These are phyloP conservation scores for Meghimatium bilineatum DNA, from an alignment of 2,888 invertebrate species.

Conservation along the genomic window DNA sequence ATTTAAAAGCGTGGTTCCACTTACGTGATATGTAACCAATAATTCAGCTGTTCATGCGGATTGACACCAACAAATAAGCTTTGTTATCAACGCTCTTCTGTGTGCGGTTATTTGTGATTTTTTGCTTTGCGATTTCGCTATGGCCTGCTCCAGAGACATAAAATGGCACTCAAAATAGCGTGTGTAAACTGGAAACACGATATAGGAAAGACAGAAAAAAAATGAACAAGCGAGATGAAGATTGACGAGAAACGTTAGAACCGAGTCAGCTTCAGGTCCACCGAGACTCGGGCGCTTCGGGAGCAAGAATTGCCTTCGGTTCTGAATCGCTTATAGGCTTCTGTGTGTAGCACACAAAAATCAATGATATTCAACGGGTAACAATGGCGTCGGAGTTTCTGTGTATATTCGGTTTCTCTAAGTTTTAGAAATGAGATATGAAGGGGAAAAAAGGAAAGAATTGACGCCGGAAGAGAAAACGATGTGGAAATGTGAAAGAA, in stretches of 20 bases:
- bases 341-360: background rate
- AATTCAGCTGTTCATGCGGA: no score
- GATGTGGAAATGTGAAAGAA: no score
- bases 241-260: background rate
- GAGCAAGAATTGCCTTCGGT: background rate
- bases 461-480: background rate
- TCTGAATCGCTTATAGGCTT: background rate
- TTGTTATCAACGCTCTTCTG: no score
- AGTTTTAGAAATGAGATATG: background rate
- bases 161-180: background rate
- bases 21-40: no score
- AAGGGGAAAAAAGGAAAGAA: background rate
- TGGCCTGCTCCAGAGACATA: conserved; percentile 11
- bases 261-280: background rate
- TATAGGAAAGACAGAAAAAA: background rate
- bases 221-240: background rate
- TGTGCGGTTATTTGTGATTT: no score
- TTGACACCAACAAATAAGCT: no score
- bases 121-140: no score
- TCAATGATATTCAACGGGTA: background rate
- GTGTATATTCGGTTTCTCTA: background rate
- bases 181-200: background rate
- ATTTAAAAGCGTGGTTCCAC: no score
- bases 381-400: background rate
- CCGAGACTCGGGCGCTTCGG: background rate